Conservation (phyloP, 2,888 invertebrate genomes). For the Labia minor region DNA sequence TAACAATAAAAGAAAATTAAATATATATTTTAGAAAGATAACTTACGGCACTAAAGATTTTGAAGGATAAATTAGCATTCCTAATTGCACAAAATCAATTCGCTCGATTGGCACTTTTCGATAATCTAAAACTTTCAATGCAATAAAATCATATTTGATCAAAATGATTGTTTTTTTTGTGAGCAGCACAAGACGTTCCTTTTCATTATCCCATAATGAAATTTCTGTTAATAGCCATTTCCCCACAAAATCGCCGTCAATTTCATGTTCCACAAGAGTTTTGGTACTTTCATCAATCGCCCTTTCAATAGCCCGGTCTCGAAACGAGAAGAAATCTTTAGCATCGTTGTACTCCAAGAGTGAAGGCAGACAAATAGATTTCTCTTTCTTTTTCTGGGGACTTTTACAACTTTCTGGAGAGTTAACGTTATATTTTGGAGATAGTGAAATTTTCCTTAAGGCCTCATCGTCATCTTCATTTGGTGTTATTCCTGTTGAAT, state of each 20-base stretch:
- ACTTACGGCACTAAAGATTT: conserved; percentile 78
- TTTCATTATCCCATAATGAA: conserved; percentile 77
- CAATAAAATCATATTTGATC: conserved; percentile 78
- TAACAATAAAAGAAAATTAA: background rate
- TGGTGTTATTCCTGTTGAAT: conserved; percentile 24
- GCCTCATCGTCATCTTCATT: conserved; percentile 23
- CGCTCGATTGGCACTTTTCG: conserved; percentile 56
- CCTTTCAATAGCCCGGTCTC: conserved; percentile 60
- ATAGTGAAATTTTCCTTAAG: conserved; percentile 21
- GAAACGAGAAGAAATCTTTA: conserved; percentile 58
- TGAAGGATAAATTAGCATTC: conserved; percentile 70
- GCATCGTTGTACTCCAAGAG: conserved; percentile 32
- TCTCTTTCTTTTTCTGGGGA: conserved; percentile 15
- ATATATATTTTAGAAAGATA: background rate
- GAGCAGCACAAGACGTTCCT: conserved; percentile 64
- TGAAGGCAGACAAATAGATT: background rate
- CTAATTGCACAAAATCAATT: conserved; percentile 60
- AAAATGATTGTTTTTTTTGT: conserved; percentile 61
- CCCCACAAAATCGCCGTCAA: conserved; percentile 60
- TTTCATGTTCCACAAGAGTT: conserved; percentile 49
- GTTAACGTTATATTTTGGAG: conserved; percentile 5
- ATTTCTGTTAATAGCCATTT: conserved; percentile 76
- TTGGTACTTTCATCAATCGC: conserved; percentile 61
- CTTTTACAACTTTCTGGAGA: background rate
- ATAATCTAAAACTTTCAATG: conserved; percentile 59